Evolutionary conservation across 2,797 vertebrate species (phyloP).

Genomic region (Enteromius viviparus): DNA sequence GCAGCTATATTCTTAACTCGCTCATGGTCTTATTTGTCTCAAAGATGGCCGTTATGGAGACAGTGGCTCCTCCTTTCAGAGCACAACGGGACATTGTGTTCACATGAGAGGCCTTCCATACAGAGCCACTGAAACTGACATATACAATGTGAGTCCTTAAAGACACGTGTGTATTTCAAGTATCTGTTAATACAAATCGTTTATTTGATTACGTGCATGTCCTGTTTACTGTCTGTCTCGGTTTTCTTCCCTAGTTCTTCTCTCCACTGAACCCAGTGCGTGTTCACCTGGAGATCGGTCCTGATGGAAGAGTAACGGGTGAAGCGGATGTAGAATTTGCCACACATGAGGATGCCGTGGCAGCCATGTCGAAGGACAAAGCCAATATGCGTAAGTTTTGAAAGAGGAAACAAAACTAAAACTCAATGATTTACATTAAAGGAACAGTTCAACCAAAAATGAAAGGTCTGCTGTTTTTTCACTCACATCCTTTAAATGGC

Average conservation of each 20-base stretch:
- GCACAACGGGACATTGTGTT: constrained; percentile 97
- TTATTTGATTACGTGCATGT: not conserved
- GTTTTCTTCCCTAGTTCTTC: constrained; percentile 84
- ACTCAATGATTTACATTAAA: not conserved
- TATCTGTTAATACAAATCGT: not conserved
- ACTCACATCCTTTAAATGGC: not conserved
- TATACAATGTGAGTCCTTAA: constrained; percentile 89
- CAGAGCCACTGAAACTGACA: constrained; percentile 95
- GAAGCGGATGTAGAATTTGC: constrained; percentile 98
- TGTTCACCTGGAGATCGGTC: constrained; percentile 96
- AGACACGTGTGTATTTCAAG: not conserved
- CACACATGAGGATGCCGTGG: constrained; percentile 97
- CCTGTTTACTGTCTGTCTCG: not conserved
- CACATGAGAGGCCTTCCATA: constrained; percentile 98
- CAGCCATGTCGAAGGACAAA: constrained; percentile 99
- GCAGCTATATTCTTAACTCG: not conserved
- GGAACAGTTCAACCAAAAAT: not conserved
- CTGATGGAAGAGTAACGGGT: constrained; percentile 94
- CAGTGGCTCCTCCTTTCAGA: constrained; percentile 92
- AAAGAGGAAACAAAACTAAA: not conserved
- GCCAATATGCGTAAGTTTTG: constrained; percentile 96
- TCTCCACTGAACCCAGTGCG: constrained; percentile 96
- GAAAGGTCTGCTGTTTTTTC: not conserved
- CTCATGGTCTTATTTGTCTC: constrained; percentile 73
- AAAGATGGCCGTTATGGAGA: constrained; percentile 92